Evolutionary conservation across 2,797 vertebrate genomes (phyloP), one percentile per base, ranked within the genome.

Genomic region (Eutrigla gurnardus): DNA sequence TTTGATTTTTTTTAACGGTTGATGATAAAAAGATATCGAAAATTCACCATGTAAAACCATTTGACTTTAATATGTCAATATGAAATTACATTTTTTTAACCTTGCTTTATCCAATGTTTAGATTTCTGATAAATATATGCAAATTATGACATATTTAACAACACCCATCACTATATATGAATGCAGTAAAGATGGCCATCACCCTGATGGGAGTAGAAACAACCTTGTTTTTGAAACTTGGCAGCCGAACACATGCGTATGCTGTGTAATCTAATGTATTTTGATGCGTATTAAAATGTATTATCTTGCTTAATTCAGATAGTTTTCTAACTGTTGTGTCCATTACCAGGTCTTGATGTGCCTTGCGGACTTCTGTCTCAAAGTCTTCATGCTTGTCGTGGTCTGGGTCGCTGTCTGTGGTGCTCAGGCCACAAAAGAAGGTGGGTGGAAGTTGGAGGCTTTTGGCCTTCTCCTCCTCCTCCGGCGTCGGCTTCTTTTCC

Each of bases 391-490:
- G 71, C 80, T 91, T 93, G 63, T 96, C 96, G 15, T 84, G 93
- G 77, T 97, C 96, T 0, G 92, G 83, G 83, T 97, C 95, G 0
- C 94, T 94, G 80, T 96, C 96, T 66, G 94, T 95, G 72, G 89
- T 89, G 84, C 92, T 91, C 71, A 94, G 76, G 35, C 93, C 96
- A 74, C 96, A 97, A 85, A 96, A 95, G 92, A 97, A 97, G 0
- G 95, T 93, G 55, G 95, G 93, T 13, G 96, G 95, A 73, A 96
- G 95, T 83, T 93, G 94, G 14, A 96, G 93, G 45, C 83, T 90
- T 81, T 95, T 95, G 75, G 96, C 95, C 88, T 94, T 95, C 84
- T 94, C 90, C 53, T 96, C 95, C 82, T 97, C 96, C 73, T 96
- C 91, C 17, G 93, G 83, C 3, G 95, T 94, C 9, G 95, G 92